Evolutionary conservation across 2,888 invertebrate genomes (phyloP).

Genomic region (Melinopterus prodromus): DNA sequence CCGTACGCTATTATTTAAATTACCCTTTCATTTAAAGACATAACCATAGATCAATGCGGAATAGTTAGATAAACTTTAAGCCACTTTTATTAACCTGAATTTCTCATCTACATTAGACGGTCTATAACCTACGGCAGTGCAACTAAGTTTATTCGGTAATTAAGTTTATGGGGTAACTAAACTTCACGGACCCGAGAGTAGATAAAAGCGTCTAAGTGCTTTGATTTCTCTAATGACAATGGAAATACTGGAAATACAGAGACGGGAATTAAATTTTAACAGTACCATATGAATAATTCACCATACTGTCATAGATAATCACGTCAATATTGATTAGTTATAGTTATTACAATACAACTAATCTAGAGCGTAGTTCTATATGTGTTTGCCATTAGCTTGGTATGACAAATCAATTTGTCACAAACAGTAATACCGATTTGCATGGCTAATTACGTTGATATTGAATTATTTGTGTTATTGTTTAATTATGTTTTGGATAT

Average conservation of each 20-base stretch:
- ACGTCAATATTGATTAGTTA: background rate
- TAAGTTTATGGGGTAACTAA: background rate
- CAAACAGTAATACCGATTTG: too few relatives aligned
- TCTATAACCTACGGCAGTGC: background rate
- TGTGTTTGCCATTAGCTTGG: too few relatives aligned
- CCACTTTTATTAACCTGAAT: background rate
- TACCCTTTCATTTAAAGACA: too few relatives aligned
- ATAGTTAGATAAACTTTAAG: background rate
- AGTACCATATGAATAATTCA: background rate
- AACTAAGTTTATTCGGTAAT: slow-evolving; percentile 4
- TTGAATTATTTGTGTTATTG: too few relatives aligned
- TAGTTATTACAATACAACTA: too few relatives aligned
- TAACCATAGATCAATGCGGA: background rate
- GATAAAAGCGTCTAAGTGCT: slow-evolving; percentile 4
- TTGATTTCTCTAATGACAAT: background rate
- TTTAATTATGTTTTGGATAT: too few relatives aligned
- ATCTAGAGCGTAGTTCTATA: too few relatives aligned
- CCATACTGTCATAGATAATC: background rate
- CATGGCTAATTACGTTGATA: too few relatives aligned
- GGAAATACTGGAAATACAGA: background rate
- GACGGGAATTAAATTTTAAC: background rate
- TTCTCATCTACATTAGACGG: background rate
- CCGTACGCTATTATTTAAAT: background rate
- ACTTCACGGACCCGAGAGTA: background rate
- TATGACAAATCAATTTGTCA: too few relatives aligned